Evolutionary conservation across 2,797 vertebrate genomes (phyloP).

Genomic region (Myoxocephalus aenaeus): DNA sequence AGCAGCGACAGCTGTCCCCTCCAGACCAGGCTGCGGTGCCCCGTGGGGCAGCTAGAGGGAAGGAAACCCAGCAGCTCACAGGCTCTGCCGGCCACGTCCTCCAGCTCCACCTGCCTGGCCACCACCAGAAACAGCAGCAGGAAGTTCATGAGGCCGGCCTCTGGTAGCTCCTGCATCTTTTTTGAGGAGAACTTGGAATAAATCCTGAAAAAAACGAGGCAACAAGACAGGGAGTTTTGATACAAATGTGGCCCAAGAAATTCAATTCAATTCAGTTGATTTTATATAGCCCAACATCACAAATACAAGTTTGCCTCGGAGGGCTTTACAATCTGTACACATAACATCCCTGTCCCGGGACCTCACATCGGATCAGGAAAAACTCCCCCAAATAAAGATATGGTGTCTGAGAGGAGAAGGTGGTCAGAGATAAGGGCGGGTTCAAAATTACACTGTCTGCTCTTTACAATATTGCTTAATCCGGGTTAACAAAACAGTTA

Average conservation of each 20-base stretch:
- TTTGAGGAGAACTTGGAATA: conserved; percentile 96
- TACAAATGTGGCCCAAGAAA: background rate
- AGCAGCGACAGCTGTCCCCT: conserved; percentile 91
- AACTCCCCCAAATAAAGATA: too few species aligned
- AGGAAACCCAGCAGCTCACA: conserved; percentile 89
- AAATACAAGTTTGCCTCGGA: too few species aligned
- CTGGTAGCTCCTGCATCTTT: conserved; percentile 94
- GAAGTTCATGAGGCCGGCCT: conserved; percentile 94
- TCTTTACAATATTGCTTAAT: background rate
- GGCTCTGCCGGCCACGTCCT: conserved; percentile 89
- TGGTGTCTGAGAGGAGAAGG: background rate
- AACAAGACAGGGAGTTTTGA: background rate
- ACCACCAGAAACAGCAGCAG: conserved; percentile 92
- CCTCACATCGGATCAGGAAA: too few species aligned
- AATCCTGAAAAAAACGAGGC: conserved; percentile 83
- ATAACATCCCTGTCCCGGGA: too few species aligned
- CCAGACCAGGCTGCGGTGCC: conserved; percentile 89
- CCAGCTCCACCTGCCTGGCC: conserved; percentile 87
- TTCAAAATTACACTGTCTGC: background rate
- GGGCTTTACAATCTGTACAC: too few species aligned
- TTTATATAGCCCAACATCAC: too few species aligned
- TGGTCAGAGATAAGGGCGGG: background rate
- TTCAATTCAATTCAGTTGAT: too few species aligned
- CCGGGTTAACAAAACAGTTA: background rate
- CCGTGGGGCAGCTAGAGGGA: conserved; percentile 78